phyloP scores from a whole-genome alignment of 2,113 vertebrate species.

The Corythornis cristatus region DNA sequence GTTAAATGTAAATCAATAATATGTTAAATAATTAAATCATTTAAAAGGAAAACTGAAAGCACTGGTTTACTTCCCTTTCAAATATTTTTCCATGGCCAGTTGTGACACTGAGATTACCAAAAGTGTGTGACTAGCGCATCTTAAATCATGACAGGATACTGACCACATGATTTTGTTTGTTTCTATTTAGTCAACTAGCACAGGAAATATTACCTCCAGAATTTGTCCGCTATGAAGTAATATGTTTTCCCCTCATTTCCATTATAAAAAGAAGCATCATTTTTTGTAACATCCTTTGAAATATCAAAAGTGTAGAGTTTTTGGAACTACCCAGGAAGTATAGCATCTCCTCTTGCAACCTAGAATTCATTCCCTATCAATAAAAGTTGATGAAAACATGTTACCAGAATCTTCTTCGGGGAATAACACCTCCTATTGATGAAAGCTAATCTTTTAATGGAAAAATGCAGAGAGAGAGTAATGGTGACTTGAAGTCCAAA shows the following conservation, averaged over 20 bases:
- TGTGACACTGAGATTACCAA: neutral
- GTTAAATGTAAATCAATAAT: neutral
- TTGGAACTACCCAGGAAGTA: constrained; percentile 79
- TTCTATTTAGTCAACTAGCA: neutral
- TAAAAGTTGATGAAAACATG: neutral
- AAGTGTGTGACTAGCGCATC: neutral
- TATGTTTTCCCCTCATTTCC: constrained; percentile 77
- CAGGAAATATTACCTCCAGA: constrained; percentile 80
- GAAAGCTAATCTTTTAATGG: neutral
- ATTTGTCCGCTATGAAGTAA: constrained; percentile 79
- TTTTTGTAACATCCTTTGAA: constrained; percentile 74
- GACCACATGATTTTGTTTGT: neutral
- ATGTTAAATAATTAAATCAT: neutral
- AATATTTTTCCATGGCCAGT: neutral
- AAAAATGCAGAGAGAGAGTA: neutral
- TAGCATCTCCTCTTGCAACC: constrained; percentile 75
- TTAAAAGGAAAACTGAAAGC: neutral
- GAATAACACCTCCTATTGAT: neutral
- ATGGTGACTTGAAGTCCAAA: neutral
- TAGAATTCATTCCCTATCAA: constrained; percentile 82
- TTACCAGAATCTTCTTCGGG: neutral
- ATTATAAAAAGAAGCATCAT: constrained; percentile 81
- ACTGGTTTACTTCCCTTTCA: neutral
- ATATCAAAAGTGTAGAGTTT: constrained; percentile 80
- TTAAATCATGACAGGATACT: constrained; percentile 16